These are phyloP conservation scores for Platyrinchus mystaceus DNA, from an alignment of 2,797 vertebrate species.

Conservation along the genomic window DNA sequence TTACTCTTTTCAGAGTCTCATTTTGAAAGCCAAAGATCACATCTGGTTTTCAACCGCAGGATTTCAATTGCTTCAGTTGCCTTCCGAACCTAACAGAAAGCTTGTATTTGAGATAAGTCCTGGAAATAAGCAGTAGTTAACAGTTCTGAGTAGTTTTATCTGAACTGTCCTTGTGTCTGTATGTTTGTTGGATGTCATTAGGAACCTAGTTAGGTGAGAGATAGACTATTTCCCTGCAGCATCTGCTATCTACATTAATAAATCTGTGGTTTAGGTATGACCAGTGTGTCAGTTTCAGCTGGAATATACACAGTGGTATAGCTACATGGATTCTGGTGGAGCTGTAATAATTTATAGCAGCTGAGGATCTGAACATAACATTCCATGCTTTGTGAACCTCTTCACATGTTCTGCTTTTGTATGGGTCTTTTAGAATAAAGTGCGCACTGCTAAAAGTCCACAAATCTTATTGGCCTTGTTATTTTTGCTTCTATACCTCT, in stretches of 20 bases:
- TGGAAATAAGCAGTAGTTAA: neutral
- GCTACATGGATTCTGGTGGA: neutral
- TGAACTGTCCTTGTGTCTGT: neutral
- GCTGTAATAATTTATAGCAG: neutral
- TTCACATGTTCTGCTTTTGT: neutral
- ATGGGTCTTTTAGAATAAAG: neutral
- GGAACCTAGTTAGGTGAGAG: neutral
- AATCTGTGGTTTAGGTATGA: neutral
- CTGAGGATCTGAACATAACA: neutral
- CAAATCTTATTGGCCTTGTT: neutral
- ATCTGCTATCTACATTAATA: neutral
- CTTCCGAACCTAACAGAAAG: neutral
- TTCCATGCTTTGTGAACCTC: neutral
- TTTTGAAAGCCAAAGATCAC: neutral
- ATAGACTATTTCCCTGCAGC: neutral
- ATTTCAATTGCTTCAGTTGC: neutral
- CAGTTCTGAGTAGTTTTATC: neutral
- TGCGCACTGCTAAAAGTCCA: neutral
- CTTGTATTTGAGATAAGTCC: neutral
- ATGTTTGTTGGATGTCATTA: conserved; percentile 6
- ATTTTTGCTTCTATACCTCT: neutral
- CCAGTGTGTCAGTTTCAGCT: neutral
- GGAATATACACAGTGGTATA: neutral
- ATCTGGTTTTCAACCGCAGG: neutral
- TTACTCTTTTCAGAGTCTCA: neutral